phyloP scores from a whole-genome alignment of 2,797 vertebrate genomes.

The Spinus pinus region DNA sequence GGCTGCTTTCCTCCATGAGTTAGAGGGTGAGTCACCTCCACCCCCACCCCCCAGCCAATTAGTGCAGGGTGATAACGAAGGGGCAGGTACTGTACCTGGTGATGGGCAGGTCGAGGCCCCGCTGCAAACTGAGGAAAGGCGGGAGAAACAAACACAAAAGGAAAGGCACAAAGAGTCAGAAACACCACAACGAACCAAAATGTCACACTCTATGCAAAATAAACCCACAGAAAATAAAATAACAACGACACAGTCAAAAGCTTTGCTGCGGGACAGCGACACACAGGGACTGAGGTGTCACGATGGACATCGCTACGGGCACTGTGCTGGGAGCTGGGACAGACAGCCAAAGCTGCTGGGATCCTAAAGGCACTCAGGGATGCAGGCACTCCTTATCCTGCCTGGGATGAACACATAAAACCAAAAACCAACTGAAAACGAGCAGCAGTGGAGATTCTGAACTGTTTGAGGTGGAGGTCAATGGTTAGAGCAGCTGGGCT shows the following conservation, averaged over 20 bases:
- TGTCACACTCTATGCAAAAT: conserved; percentile 76
- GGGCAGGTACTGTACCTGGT: conserved; percentile 91
- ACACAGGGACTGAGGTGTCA: conserved; percentile 53
- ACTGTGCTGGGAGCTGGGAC: neutral
- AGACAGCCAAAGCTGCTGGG: neutral
- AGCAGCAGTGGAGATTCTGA: neutral
- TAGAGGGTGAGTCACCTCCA: conserved; percentile 39
- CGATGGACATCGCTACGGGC: neutral
- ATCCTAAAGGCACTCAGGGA: neutral
- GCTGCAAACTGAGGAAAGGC: conserved; percentile 93
- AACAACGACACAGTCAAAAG: conserved; percentile 49
- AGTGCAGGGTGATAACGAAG: conserved; percentile 67
- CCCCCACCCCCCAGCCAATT: conserved; percentile 45
- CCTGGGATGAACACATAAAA: neutral
- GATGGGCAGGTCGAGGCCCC: conserved; percentile 97
- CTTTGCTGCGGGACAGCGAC: conserved; percentile 73
- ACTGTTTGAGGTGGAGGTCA: neutral
- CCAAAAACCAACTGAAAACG: neutral
- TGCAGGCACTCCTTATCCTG: neutral
- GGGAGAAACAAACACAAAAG: conserved; percentile 85
- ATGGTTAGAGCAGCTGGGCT: conserved; percentile 10
- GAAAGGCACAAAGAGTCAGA: conserved; percentile 85
- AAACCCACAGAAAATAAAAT: conserved; percentile 33
- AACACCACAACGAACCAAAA: conserved; percentile 78
- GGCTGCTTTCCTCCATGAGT: neutral